Conservation (phyloP, 1,140 invertebrate species). For the Diploscapter pachys region DNA sequence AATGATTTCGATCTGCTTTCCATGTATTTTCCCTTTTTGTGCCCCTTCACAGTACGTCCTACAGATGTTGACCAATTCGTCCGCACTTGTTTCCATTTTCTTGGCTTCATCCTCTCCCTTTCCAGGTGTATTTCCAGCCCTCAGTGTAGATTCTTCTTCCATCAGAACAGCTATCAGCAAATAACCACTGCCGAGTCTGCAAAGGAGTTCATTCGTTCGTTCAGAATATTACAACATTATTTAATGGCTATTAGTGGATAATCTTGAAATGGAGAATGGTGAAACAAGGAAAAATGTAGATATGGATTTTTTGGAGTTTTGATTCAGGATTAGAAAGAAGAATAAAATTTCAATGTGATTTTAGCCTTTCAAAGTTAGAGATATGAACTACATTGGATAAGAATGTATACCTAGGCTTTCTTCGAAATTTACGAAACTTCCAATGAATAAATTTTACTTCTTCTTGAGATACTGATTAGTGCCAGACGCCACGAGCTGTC, state of each 20-base stretch:
- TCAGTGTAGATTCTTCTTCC: neutral
- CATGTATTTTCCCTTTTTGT: slow-evolving; percentile 26
- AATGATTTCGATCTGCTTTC: slow-evolving; percentile 30
- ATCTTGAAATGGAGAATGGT: neutral
- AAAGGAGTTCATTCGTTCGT: neutral
- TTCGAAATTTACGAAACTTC: no score
- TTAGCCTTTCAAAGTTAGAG: neutral
- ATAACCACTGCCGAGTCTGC: slow-evolving; percentile 31
- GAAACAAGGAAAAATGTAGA: no score
- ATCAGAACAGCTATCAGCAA: slow-evolving; percentile 19
- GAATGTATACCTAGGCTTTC: neutral
- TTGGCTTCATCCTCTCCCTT: slow-evolving; percentile 9
- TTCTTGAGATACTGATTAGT: slow-evolving; percentile 69
- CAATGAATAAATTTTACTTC: slow-evolving; percentile 66
- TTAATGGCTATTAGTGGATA: no score
- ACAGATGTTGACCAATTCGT: slow-evolving; percentile 2
- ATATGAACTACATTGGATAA: neutral
- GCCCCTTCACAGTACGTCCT: neutral
- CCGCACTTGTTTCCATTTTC: slow-evolving; percentile 11
- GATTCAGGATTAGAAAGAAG: no score
- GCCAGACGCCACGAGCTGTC: slow-evolving; percentile 67
- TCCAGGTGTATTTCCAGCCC: neutral
- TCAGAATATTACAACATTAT: no score
- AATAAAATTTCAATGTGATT: no score
- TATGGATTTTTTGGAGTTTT: neutral